phyloP scores from a whole-genome alignment of 2,113 vertebrate species.

The Perccottus glenii region DNA sequence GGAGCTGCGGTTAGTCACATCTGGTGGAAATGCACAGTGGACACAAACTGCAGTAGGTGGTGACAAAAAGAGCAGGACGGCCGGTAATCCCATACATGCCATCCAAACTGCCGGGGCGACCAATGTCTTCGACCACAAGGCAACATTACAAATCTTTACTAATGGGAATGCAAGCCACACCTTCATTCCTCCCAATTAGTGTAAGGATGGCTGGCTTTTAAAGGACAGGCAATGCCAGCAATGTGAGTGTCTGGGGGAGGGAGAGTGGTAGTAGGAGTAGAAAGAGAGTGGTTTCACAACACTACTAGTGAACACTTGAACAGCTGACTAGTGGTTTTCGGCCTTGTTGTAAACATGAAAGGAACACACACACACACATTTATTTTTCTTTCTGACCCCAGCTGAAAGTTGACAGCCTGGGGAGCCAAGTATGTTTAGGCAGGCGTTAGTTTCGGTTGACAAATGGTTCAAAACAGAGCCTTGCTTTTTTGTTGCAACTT shows the following conservation, averaged over 20 bases:
- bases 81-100: slow-evolving; percentile 32
- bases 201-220: slow-evolving; percentile 59
- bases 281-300: slow-evolving; percentile 59
- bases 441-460: slow-evolving; percentile 65
- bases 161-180: slow-evolving; percentile 64
- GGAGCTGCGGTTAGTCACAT: slow-evolving; percentile 55
- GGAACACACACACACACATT: neutral
- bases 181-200: slow-evolving; percentile 72
- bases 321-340: slow-evolving; percentile 59
- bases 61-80: slow-evolving; percentile 41
- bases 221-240: slow-evolving; percentile 54
- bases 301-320: slow-evolving; percentile 47
- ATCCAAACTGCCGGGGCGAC: slow-evolving; percentile 11
- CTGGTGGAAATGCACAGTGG: slow-evolving; percentile 40
- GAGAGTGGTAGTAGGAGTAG: slow-evolving; percentile 7
- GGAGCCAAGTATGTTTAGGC: slow-evolving; percentile 78
- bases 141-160: slow-evolving; percentile 59
- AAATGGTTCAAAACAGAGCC: slow-evolving; percentile 73
- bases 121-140: slow-evolving; percentile 14
- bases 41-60: slow-evolving; percentile 43
- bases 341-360: slow-evolving; percentile 42
- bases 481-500: slow-evolving; percentile 53
- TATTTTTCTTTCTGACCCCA: slow-evolving; percentile 57
- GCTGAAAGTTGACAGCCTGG: slow-evolving; percentile 65
- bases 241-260: slow-evolving; percentile 18